A percentile compares a stretch with the other conserved stretches of the same genome.
Evolutionary conservation across 2,888 invertebrate species (phyloP).

Genomic region (Baccha elongata): DNA sequence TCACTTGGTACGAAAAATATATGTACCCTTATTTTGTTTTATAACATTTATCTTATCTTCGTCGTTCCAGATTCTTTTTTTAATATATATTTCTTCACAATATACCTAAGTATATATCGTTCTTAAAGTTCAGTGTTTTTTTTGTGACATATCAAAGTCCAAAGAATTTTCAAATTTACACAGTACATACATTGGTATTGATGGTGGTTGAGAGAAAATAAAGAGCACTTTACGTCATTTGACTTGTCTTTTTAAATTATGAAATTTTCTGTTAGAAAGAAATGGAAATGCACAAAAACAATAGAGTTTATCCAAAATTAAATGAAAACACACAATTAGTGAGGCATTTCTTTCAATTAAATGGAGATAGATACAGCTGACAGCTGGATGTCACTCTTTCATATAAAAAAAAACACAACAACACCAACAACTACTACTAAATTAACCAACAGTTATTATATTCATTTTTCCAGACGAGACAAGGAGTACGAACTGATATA

Average conservation of each 20-base stretch:
- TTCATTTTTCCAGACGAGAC: conserved; percentile 60
- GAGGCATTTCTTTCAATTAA: conserved; percentile 36
- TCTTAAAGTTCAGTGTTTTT: conserved; percentile 43
- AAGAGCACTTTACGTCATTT: conserved; percentile 52
- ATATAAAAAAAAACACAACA: conserved; percentile 9
- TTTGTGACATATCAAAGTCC: conserved; percentile 67
- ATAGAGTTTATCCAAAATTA: conserved; percentile 49
- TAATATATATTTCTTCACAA: conserved; percentile 43
- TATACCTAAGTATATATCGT: neutral
- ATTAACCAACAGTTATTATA: conserved; percentile 52
- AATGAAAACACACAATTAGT: conserved; percentile 48
- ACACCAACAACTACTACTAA: conserved; percentile 42
- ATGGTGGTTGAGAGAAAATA: conserved; percentile 34
- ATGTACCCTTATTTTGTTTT: conserved; percentile 19
- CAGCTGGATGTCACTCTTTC: conserved; percentile 40
- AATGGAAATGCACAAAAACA: conserved; percentile 53
- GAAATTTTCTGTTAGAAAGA: conserved; percentile 42
- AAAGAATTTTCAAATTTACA: conserved; percentile 61
- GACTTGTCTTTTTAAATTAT: conserved; percentile 24
- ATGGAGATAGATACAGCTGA: conserved; percentile 47
- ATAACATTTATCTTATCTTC: conserved; percentile 70
- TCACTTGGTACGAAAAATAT: conserved; percentile 42
- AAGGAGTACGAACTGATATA: conserved; percentile 75
- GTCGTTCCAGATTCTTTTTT: conserved; percentile 60
- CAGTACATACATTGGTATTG: conserved; percentile 22